Conservation (phyloP, 2,797 vertebrate species). For the Cygnus olor region DNA sequence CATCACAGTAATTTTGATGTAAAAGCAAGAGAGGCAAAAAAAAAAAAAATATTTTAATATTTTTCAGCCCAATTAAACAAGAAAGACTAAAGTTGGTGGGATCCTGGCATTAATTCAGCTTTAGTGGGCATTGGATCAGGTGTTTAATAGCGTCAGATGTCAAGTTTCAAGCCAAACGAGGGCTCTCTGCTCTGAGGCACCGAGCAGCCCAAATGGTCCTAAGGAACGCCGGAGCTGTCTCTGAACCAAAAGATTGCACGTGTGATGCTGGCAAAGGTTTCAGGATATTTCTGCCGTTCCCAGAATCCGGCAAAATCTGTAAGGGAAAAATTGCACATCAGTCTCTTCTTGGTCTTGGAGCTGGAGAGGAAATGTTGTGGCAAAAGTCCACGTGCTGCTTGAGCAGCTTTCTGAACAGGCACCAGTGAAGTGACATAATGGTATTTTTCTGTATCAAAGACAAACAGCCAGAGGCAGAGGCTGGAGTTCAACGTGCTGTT, state of each 20-base stretch:
- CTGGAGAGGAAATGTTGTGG: neutral
- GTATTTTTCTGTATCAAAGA: neutral
- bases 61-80: neutral
- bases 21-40: neutral
- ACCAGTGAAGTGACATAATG: neutral
- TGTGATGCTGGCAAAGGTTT: neutral
- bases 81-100: neutral
- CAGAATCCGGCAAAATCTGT: neutral
- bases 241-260: accelerated
- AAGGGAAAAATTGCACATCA: neutral
- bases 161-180: neutral
- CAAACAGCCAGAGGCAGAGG: neutral
- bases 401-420: neutral
- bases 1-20: neutral
- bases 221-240: neutral
- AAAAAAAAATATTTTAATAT: neutral
- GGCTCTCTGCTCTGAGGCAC: neutral
- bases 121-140: neutral
- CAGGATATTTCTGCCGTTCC: neutral
- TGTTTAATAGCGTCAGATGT: neutral
- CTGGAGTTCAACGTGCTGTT: neutral
- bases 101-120: neutral
- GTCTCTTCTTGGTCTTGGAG: too few relatives aligned
- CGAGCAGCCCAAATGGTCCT: neutral
- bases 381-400: neutral